Evolutionary conservation across 2,113 vertebrate genomes (phyloP).

Genomic region (Chloebia gouldiae): DNA sequence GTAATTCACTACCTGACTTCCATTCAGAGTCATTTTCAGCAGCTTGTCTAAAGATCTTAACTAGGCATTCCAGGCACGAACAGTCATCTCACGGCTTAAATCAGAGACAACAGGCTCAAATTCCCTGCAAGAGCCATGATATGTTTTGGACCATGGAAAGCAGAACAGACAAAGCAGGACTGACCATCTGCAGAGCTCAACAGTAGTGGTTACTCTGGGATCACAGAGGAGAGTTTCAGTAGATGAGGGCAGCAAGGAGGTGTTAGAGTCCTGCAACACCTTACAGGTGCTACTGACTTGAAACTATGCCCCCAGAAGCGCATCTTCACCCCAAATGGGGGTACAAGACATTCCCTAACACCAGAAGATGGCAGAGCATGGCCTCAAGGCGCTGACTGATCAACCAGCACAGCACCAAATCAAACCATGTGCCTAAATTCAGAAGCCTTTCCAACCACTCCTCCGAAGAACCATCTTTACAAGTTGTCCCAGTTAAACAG

Average conservation of each 20-base stretch:
- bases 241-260: not conserved
- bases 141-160: accelerated
- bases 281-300: not conserved
- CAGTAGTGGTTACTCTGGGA: not conserved
- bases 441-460: not conserved
- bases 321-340: not conserved
- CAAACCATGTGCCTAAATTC: not conserved
- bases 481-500: not conserved
- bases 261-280: not conserved
- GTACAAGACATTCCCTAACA: not conserved
- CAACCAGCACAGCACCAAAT: not conserved
- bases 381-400: not conserved
- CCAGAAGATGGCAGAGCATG: not conserved
- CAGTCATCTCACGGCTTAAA: not conserved
- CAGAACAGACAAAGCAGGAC: not conserved
- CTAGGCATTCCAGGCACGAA: not conserved
- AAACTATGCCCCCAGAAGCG: not conserved
- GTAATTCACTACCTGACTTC: not conserved
- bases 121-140: not conserved
- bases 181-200: not conserved
- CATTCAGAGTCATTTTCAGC: not conserved
- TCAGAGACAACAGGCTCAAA: not conserved
- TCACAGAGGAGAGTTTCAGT: not conserved
- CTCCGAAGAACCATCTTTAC: not conserved
- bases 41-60: not conserved